Conservation (phyloP, 2,888 invertebrate species). For the Drosophila parthenogenetica region DNA sequence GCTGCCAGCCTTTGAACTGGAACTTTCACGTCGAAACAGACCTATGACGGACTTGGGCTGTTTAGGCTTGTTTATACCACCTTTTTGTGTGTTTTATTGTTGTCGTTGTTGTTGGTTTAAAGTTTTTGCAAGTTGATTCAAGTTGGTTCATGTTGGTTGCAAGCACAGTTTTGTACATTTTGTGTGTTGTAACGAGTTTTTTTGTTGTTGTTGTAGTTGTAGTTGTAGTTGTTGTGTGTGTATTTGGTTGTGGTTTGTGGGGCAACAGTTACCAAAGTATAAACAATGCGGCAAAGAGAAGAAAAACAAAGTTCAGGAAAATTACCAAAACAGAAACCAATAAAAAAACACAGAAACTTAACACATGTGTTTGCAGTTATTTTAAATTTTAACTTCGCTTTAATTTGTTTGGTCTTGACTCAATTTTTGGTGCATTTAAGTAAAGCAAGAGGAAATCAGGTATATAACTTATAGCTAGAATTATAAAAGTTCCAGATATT, state of each 20-base stretch:
- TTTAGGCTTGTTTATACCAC: constrained; percentile 94
- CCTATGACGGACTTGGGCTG: constrained; percentile 95
- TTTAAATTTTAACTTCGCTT: constrained; percentile 18
- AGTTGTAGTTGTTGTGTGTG: constrained; percentile 22
- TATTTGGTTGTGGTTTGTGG: constrained; percentile 37
- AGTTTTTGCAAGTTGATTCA: constrained; percentile 23
- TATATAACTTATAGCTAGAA: constrained; percentile 24
- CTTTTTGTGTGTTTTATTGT: constrained; percentile 86
- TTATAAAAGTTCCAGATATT: constrained; percentile 25
- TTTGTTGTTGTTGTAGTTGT: constrained; percentile 14
- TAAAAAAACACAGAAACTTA: constrained; percentile 46
- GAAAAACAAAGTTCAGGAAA: constrained; percentile 67
- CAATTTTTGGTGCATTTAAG: constrained; percentile 45
- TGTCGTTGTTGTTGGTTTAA: constrained; percentile 16
- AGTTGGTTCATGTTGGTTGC: constrained; percentile 26
- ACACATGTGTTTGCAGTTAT: constrained; percentile 39
- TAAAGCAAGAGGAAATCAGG: constrained; percentile 43
- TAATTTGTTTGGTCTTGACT: constrained; percentile 21
- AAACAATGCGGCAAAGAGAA: constrained; percentile 74
- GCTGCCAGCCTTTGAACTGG: constrained; percentile 88
- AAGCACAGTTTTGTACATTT: constrained; percentile 33
- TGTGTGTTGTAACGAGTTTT: not conserved
- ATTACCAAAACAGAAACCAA: constrained; percentile 59
- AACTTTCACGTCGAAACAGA: constrained; percentile 93
- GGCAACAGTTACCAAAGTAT: constrained; percentile 72